A percentile compares a stretch with the other conserved stretches of the same genome.
Evolutionary conservation across 2,888 invertebrate genomes (phyloP).

Genomic region (Penaeus monodon): DNA sequence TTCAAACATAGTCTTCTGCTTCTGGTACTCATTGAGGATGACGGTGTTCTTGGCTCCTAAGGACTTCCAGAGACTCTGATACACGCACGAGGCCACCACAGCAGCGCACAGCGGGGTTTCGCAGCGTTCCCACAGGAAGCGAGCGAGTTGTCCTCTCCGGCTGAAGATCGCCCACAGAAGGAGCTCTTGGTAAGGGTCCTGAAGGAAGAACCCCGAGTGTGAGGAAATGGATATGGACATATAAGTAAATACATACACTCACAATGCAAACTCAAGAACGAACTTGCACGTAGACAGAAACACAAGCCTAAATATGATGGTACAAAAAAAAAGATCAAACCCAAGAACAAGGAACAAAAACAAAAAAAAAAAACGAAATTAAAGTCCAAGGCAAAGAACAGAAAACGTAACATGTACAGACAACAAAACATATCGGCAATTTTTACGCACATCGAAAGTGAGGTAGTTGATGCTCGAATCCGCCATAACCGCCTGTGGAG

Average conservation of each 20-base stretch:
- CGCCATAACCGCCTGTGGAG: constrained; percentile 14
- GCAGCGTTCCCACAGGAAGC: constrained; percentile 70
- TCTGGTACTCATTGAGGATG: constrained; percentile 40
- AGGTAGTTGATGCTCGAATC: constrained; percentile 39
- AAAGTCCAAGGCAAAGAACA: too few species aligned
- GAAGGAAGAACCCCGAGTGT: not conserved
- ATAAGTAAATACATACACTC: not conserved
- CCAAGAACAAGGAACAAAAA: too few species aligned
- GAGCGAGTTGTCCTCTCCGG: constrained; percentile 67
- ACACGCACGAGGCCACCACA: constrained; percentile 69
- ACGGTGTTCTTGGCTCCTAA: constrained; percentile 65
- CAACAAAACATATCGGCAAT: too few species aligned
- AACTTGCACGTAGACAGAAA: too few species aligned
- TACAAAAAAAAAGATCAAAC: too few species aligned
- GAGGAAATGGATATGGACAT: not conserved
- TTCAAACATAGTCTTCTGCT: constrained; percentile 68
- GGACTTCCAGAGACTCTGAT: constrained; percentile 67
- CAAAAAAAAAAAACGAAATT: too few species aligned
- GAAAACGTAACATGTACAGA: too few species aligned
- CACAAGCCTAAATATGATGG: too few species aligned
- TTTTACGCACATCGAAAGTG: constrained; percentile 43
- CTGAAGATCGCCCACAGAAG: constrained; percentile 67
- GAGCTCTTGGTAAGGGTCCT: constrained; percentile 66
- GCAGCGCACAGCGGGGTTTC: constrained; percentile 69
- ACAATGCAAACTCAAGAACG: too few species aligned